Evolutionary conservation across 2,888 invertebrate species (phyloP).

Genomic region (Oscheius sp.): DNA sequence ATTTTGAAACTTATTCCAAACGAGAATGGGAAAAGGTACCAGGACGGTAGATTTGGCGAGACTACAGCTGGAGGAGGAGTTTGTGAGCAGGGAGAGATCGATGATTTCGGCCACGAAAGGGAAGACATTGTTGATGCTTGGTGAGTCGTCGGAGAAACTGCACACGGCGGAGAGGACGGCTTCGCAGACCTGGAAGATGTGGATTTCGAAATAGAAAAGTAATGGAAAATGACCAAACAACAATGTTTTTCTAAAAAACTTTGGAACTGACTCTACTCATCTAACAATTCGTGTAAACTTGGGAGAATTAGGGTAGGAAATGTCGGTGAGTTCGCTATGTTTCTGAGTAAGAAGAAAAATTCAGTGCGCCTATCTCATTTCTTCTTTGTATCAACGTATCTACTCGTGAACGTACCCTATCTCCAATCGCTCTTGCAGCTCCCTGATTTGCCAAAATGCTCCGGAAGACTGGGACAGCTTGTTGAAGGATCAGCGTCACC

Average conservation of each 20-base stretch:
- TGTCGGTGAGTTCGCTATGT: too few species aligned
- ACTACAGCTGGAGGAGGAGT: conserved; percentile 42
- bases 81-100: conserved; percentile 41
- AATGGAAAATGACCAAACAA: too few species aligned
- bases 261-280: too few species aligned
- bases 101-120: conserved; percentile 47
- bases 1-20: not conserved
- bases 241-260: too few species aligned
- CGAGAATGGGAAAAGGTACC: conserved; percentile 33
- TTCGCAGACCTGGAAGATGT: conserved; percentile 40
- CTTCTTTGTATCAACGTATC: too few species aligned
- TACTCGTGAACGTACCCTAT: conserved; percentile 10
- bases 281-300: too few species aligned
- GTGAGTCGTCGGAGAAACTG: conserved; percentile 9
- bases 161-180: conserved; percentile 41
- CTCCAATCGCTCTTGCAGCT: conserved; percentile 21
- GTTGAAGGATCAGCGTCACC: conserved; percentile 42
- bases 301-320: too few species aligned
- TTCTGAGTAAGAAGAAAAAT: too few species aligned
- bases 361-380: too few species aligned
- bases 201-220: not conserved
- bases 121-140: conserved; percentile 43
- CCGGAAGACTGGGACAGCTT: conserved; percentile 51
- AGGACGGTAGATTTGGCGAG: conserved; percentile 54
- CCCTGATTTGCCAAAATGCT: conserved; percentile 33